Evolutionary conservation across 1,140 invertebrate species (phyloP).

Genomic region (Psix sp.): DNA sequence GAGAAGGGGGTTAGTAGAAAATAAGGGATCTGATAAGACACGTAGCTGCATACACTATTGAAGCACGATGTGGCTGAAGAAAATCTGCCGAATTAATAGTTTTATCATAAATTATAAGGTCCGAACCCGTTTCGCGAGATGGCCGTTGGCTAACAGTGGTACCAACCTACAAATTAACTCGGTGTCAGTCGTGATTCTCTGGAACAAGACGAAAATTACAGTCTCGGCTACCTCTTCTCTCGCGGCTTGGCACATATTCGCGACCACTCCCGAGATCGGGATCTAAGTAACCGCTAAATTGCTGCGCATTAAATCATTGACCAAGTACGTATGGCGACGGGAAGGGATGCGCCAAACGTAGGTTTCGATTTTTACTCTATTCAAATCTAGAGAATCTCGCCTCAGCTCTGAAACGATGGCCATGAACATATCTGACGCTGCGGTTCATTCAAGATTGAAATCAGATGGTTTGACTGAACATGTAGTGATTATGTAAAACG

Average conservation of each 20-base stretch:
- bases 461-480: no score
- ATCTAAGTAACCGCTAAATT: slow-evolving; percentile 57
- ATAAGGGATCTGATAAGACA: no score
- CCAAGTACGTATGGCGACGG: slow-evolving; percentile 40
- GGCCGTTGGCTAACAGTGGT: slow-evolving; percentile 45
- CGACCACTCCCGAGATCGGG: slow-evolving; percentile 52
- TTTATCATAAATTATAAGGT: slow-evolving; percentile 35
- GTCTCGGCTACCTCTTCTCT: slow-evolving; percentile 43
- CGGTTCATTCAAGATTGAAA: no score
- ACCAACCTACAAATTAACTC: slow-evolving; percentile 54
- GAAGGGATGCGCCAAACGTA: slow-evolving; percentile 51
- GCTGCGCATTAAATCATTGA: slow-evolving; percentile 48
- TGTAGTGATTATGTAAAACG: no score
- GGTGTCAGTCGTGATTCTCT: slow-evolving; percentile 54
- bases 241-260: slow-evolving; percentile 48
- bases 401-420: no score
- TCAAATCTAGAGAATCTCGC: no score
- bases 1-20: no score
- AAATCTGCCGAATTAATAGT: slow-evolving; percentile 11
- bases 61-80: no score
- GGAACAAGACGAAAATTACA: slow-evolving; percentile 58
- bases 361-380: no score
- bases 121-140: slow-evolving; percentile 12
- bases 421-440: no score
- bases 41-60: no score